Evolutionary conservation across 2,113 vertebrate genomes (phyloP).

Genomic region (Dunckerocampus dactyliophorus): DNA sequence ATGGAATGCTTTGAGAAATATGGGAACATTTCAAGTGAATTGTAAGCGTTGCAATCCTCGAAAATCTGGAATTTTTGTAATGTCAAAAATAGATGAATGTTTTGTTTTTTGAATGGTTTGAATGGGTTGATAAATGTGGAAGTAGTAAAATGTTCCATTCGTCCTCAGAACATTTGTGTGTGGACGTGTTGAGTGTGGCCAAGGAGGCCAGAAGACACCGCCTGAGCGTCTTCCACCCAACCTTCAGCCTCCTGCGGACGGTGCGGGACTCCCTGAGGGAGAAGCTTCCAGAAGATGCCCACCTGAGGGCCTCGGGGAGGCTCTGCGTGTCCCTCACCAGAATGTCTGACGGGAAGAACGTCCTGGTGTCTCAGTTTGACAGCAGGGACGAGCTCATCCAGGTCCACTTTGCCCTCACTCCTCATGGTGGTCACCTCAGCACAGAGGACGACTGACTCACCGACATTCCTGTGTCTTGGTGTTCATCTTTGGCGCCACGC

Average conservation of each 20-base stretch:
- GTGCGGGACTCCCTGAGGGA: slow-evolving; percentile 60
- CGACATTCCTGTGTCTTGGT: neutral
- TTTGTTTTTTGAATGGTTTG: too few relatives aligned
- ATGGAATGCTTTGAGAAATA: too few relatives aligned
- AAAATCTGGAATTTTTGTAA: too few relatives aligned
- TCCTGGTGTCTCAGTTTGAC: slow-evolving; percentile 84
- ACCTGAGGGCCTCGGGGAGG: slow-evolving; percentile 73
- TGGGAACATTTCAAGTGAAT: too few relatives aligned
- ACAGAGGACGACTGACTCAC: neutral
- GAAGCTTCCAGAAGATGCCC: slow-evolving; percentile 78
- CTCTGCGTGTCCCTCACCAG: slow-evolving; percentile 85
- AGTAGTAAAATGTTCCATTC: neutral
- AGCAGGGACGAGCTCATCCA: slow-evolving; percentile 89
- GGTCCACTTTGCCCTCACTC: slow-evolving; percentile 50
- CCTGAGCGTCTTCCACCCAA: slow-evolving; percentile 80
- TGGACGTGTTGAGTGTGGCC: slow-evolving; percentile 56
- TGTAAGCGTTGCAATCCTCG: too few relatives aligned
- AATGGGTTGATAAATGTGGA: too few relatives aligned
- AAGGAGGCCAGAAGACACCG: slow-evolving; percentile 71
- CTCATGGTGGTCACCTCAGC: too few relatives aligned
- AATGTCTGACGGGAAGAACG: slow-evolving; percentile 78
- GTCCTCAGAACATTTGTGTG: slow-evolving; percentile 54
- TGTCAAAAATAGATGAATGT: too few relatives aligned
- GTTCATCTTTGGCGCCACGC: neutral
- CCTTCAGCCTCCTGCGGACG: slow-evolving; percentile 71